Evolutionary conservation across 2,113 vertebrate species (phyloP), one percentile per base, ranked within the genome.

Genomic region (Eptesicus fuscus): DNA sequence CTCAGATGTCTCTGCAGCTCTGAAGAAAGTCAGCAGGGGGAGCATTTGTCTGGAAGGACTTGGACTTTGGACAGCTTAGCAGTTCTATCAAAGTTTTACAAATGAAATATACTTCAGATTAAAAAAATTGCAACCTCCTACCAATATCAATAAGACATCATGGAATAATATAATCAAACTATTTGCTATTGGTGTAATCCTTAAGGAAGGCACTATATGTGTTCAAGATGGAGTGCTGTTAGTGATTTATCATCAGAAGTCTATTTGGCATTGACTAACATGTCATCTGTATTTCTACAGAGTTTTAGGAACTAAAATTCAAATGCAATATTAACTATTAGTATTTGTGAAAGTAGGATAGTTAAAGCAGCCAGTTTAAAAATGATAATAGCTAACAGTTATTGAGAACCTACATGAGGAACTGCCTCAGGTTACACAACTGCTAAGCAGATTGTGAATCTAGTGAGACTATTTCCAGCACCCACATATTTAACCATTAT

Each of bases 21-120:
- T 93, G 85, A 96, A 97, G 96, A 98, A 95, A 97, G 95, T 97
- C 97, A 98, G 98, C 97, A 98, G 97, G 98, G 98, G 98, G 97
- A 97, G 97, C 96, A 95, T 98, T 98, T 98, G 98, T 96, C 96
- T 98, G 96, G 97, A 98, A 96, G 94, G 94, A 97, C 86, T 94
- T 94, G 85, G 93, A 93, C 91, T 98, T 90, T 93, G 70, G 94
- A 94, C 79, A 96, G 94, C 91, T 97, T 83, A 65, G 94, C 83
- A 96, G 97, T 94, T 97, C 88, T 96, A 94, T 94, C 94, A 93
- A 89, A 95, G 84, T 95, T 97, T 97, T 97, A 98, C 94, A 95
- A 95, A 93, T 83, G 56, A 87, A 94, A 95, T 83, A 80, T 25
- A 92, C 78, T 92, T 94, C 70, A 69, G 53, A 53, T 84, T 65